phyloP scores from a whole-genome alignment of 2,113 vertebrate genomes.

The Rhipidura dahli region DNA sequence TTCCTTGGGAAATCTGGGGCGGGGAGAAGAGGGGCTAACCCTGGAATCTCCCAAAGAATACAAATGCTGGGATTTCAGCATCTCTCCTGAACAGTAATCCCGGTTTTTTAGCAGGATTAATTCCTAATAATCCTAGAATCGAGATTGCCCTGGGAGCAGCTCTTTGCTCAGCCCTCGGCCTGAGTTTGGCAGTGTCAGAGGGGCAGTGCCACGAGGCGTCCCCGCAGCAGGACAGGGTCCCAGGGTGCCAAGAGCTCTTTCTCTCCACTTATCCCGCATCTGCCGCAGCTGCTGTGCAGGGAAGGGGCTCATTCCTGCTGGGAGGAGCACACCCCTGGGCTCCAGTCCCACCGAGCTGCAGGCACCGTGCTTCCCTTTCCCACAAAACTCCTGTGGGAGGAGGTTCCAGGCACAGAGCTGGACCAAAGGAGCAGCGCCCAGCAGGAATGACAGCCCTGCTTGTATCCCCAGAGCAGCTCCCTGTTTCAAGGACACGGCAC shows the following conservation, averaged over 20 bases:
- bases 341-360: background rate
- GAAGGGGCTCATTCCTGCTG: background rate
- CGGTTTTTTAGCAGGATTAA: background rate
- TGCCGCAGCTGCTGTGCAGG: rapidly evolving
- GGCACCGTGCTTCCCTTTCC: background rate
- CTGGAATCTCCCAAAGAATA: background rate
- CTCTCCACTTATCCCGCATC: background rate
- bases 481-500: background rate
- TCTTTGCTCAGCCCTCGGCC: background rate
- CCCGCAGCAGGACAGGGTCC: background rate
- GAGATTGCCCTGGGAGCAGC: background rate
- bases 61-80: background rate
- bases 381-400: background rate
- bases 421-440: background rate
- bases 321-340: background rate
- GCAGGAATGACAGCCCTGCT: background rate
- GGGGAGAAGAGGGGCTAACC: background rate
- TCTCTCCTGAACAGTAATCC: background rate
- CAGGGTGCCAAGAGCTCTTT: background rate
- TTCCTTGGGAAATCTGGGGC: background rate
- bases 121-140: background rate
- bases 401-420: background rate
- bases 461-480: background rate
- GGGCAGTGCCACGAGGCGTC: rapidly evolving
- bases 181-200: background rate